Percentiles rank a stretch among this genome's conserved stretches.
phyloP scores from a whole-genome alignment of 2,888 invertebrate species.

The Lacanobia oleracea region DNA sequence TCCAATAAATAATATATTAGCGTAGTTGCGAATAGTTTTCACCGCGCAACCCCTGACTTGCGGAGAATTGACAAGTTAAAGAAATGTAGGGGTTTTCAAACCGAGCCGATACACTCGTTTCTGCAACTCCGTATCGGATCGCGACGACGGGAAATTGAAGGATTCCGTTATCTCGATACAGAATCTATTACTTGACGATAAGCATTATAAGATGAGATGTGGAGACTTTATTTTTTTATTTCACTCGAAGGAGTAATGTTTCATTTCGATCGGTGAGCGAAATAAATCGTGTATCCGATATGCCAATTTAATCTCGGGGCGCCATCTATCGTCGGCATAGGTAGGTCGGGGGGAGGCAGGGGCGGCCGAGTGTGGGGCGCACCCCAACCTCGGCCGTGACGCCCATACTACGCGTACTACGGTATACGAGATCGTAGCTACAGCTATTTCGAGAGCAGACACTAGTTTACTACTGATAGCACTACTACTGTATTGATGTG shows the following conservation, averaged over 20 bases:
- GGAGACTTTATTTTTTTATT: constrained; percentile 65
- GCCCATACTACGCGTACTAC: constrained; percentile 78
- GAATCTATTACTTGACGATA: constrained; percentile 68
- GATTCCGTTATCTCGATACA: constrained; percentile 59
- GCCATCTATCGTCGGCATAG: constrained; percentile 83
- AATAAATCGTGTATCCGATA: constrained; percentile 80
- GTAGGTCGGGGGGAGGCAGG: constrained; percentile 62
- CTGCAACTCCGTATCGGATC: constrained; percentile 48
- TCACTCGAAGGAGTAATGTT: constrained; percentile 67
- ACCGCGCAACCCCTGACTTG: constrained; percentile 67
- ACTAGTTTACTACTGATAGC: constrained; percentile 74
- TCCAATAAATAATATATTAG: constrained; percentile 78
- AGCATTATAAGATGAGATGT: constrained; percentile 48
- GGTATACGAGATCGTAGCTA: constrained; percentile 75
- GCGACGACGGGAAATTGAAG: constrained; percentile 68
- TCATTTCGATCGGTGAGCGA: constrained; percentile 75
- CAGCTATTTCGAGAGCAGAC: constrained; percentile 77
- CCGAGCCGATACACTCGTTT: constrained; percentile 61
- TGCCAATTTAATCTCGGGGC: constrained; percentile 82
- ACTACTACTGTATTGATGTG: constrained; percentile 70
- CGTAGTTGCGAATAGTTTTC: constrained; percentile 72
- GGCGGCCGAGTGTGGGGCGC: constrained; percentile 41
- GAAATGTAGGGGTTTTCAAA: constrained; percentile 62
- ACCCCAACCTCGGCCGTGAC: constrained; percentile 67
- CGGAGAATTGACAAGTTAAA: constrained; percentile 80